These are phyloP conservation scores for Drosophila leontia DNA, from an alignment of 1,140 invertebrate genomes.

Conservation along the genomic window DNA sequence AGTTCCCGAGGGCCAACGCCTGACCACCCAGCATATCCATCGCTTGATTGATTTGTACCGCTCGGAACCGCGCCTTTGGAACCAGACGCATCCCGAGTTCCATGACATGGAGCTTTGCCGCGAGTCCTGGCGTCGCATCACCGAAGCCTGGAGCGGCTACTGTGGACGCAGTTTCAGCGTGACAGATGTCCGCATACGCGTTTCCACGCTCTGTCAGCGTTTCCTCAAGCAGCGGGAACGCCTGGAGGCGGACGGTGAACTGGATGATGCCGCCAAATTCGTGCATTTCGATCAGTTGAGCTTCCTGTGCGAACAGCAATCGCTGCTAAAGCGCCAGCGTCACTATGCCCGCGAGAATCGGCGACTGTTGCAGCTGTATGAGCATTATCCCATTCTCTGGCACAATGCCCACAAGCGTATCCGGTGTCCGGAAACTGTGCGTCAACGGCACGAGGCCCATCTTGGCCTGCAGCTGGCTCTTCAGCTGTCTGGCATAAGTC, in stretches of 20 bases:
- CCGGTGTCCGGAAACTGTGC: slow-evolving; percentile 32
- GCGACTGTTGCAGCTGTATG: slow-evolving; percentile 70
- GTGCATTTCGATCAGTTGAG: slow-evolving; percentile 65
- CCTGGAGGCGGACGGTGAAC: slow-evolving; percentile 62
- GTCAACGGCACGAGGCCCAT: slow-evolving; percentile 36
- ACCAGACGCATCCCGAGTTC: slow-evolving; percentile 65
- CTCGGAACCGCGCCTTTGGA: slow-evolving; percentile 64
- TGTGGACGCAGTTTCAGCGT: slow-evolving; percentile 63
- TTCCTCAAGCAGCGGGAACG: slow-evolving; percentile 73
- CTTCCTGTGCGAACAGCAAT: slow-evolving; percentile 67
- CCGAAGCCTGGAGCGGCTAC: slow-evolving; percentile 53
- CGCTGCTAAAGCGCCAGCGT: slow-evolving; percentile 63
- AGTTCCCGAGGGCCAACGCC: slow-evolving; percentile 38
- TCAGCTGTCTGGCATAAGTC: slow-evolving; percentile 48
- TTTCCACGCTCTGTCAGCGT: slow-evolving; percentile 71
- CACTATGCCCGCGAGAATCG: slow-evolving; percentile 62
- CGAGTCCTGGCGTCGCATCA: slow-evolving; percentile 66
- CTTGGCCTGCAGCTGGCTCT: slow-evolving; percentile 48
- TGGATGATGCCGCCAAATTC: slow-evolving; percentile 64
- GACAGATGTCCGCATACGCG: slow-evolving; percentile 65
- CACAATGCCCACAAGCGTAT: slow-evolving; percentile 64
- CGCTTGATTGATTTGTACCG: slow-evolving; percentile 70
- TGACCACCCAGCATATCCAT: slow-evolving; percentile 55
- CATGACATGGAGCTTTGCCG: slow-evolving; percentile 58
- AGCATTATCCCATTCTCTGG: slow-evolving; percentile 76